Evolutionary conservation across 2,888 invertebrate genomes (phyloP).

Genomic region (Pyrrhia umbra): DNA sequence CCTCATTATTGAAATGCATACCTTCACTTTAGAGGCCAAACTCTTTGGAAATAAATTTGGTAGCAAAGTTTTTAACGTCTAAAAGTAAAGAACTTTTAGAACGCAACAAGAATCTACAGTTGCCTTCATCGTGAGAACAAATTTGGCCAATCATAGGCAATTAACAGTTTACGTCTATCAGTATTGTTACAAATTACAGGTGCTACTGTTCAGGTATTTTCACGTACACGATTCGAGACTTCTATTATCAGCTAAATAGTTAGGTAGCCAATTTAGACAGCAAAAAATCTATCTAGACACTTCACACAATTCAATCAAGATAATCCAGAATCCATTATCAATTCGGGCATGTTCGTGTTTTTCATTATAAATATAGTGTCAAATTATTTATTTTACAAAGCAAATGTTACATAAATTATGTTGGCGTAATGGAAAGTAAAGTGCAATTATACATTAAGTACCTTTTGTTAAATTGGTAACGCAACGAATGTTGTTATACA

Average conservation of each 20-base stretch:
- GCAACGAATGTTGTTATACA: slow-evolving; percentile 53
- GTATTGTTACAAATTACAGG: neutral
- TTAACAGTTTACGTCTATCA: neutral
- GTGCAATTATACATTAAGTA: slow-evolving; percentile 62
- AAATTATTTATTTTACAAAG: slow-evolving; percentile 61
- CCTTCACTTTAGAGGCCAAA: too few relatives aligned
- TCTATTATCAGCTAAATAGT: slow-evolving; percentile 15
- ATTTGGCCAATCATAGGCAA: slow-evolving; percentile 5
- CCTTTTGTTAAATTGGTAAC: slow-evolving; percentile 59
- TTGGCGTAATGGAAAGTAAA: slow-evolving; percentile 66
- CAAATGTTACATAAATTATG: slow-evolving; percentile 63
- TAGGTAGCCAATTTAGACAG: slow-evolving; percentile 31
- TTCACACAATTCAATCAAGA: slow-evolving; percentile 60
- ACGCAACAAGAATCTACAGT: neutral
- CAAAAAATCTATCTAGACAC: slow-evolving; percentile 31
- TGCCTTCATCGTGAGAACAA: neutral
- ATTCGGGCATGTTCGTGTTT: slow-evolving; percentile 52
- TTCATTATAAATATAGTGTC: slow-evolving; percentile 54
- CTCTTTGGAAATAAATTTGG: too few relatives aligned
- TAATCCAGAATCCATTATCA: slow-evolving; percentile 52
- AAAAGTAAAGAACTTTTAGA: neutral
- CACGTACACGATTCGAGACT: slow-evolving; percentile 5
- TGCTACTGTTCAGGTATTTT: slow-evolving; percentile 3
- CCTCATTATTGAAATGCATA: too few relatives aligned
- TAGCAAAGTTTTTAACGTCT: too few relatives aligned